Conservation (phyloP, 2,888 invertebrate genomes). For the Drosophila anomelani region DNA sequence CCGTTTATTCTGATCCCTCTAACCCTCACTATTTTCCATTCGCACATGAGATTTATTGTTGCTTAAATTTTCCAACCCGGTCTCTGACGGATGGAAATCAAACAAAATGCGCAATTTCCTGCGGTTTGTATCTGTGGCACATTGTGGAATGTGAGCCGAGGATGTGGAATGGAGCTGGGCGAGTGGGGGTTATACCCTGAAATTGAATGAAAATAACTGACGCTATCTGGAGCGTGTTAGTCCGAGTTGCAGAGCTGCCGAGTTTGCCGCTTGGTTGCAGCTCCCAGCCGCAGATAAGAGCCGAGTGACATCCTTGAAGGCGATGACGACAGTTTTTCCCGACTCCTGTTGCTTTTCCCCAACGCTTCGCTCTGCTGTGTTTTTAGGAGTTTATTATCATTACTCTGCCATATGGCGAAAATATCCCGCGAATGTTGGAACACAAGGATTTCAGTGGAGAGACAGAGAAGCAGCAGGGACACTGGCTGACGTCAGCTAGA, state of each 20-base stretch:
- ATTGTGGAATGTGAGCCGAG: constrained; percentile 12
- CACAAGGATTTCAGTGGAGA: not conserved
- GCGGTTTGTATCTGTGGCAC: constrained; percentile 22
- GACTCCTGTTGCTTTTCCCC: constrained; percentile 28
- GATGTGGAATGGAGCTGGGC: not conserved
- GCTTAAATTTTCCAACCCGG: constrained; percentile 14
- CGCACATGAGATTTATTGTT: constrained; percentile 19
- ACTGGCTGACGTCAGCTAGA: constrained; percentile 62
- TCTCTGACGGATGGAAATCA: constrained; percentile 42
- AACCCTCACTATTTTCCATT: constrained; percentile 27
- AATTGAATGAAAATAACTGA: constrained; percentile 79
- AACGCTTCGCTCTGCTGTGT: constrained; percentile 53
- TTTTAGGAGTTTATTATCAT: constrained; percentile 82
- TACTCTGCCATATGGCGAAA: constrained; percentile 80
- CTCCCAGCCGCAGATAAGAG: constrained; percentile 61
- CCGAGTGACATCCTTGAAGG: constrained; percentile 63
- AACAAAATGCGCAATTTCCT: constrained; percentile 41
- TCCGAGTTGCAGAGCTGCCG: constrained; percentile 40
- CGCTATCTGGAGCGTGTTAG: constrained; percentile 50
- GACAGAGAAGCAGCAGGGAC: not conserved
- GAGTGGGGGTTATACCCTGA: constrained; percentile 13
- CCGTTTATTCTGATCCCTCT: not conserved
- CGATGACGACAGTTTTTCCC: constrained; percentile 48
- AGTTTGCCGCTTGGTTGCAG: constrained; percentile 30
- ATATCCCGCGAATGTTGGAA: constrained; percentile 50